phyloP scores from a whole-genome alignment of 2,113 vertebrate genomes.

The Lathamus discolor region DNA sequence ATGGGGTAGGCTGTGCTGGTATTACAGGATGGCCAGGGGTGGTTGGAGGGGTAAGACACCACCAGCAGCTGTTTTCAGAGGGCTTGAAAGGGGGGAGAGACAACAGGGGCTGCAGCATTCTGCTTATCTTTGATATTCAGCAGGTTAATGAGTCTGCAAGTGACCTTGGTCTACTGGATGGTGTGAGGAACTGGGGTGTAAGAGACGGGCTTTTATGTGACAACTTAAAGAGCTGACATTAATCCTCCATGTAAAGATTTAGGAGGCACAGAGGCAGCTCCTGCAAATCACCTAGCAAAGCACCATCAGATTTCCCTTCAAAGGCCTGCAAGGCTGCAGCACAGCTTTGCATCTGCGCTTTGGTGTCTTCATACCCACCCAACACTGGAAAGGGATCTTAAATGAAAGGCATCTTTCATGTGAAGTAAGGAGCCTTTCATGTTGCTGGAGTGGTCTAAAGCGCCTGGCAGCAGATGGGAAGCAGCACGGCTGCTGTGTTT shows the following conservation, averaged over 20 bases:
- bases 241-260: not conserved
- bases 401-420: not conserved
- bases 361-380: fast-evolving
- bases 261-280: not conserved
- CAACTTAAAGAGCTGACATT: not conserved
- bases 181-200: not conserved
- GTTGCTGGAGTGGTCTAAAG: not conserved
- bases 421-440: not conserved
- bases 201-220: not conserved
- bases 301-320: not conserved
- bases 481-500: not conserved
- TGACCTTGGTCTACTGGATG: not conserved
- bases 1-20: not conserved
- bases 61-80: not conserved
- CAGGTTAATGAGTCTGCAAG: not conserved
- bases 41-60: not conserved
- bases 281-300: not conserved
- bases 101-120: not conserved
- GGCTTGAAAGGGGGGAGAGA: not conserved
- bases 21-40: fast-evolving
- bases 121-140: not conserved
- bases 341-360: not conserved
- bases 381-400: not conserved
- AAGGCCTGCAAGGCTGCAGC: not conserved
- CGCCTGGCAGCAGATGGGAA: not conserved